Conservation (phyloP, 2,888 invertebrate genomes). For the Neoascia interrupta region DNA sequence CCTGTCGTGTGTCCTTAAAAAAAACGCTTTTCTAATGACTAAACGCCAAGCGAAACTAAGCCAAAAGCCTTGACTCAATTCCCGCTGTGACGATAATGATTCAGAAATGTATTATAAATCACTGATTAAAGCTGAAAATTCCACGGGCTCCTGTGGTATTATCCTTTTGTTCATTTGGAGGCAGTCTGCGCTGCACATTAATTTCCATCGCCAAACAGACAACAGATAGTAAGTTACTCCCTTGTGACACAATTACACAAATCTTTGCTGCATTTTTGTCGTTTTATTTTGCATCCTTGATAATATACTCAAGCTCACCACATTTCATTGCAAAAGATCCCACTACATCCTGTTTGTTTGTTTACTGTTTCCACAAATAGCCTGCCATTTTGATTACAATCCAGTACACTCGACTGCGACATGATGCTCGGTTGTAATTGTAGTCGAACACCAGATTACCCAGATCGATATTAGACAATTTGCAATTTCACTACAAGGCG, state of each 20-base stretch:
- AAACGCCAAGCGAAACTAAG: neutral
- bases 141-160: neutral
- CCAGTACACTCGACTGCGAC: conserved; percentile 61
- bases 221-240: neutral
- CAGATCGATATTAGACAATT: conserved; percentile 68
- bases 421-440: conserved; percentile 64
- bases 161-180: neutral
- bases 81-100: neutral
- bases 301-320: conserved; percentile 33
- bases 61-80: too few species aligned
- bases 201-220: neutral
- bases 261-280: conserved; percentile 41
- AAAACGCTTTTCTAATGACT: neutral
- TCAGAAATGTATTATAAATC: conserved; percentile 7
- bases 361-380: conserved; percentile 64
- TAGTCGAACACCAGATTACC: conserved; percentile 66
- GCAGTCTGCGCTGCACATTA: neutral
- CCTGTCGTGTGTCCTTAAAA: neutral
- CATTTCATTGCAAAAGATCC: conserved; percentile 15
- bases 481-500: conserved; percentile 55
- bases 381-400: conserved; percentile 68
- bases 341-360: conserved; percentile 42
- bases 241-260: neutral
- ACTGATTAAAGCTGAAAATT: conserved; percentile 34
- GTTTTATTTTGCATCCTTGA: conserved; percentile 46